Conservation (phyloP, 2,113 vertebrate species). For the Rhombomys opimus region DNA sequence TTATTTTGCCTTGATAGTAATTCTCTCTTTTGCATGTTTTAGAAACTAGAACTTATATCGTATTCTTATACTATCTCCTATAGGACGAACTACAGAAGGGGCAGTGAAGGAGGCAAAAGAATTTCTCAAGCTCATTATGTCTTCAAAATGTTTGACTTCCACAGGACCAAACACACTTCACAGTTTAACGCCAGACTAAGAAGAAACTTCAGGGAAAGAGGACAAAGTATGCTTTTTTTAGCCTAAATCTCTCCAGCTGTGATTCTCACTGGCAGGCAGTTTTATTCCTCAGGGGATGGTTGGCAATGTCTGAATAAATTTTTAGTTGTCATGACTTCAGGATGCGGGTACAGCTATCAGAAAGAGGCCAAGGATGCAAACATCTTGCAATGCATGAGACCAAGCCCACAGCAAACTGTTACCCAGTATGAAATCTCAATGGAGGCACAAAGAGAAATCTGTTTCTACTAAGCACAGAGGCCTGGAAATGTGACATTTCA, state of each 20-base stretch:
- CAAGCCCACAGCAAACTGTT: not conserved
- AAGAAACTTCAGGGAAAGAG: not conserved
- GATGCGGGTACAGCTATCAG: not conserved
- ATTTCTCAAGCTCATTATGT: not conserved
- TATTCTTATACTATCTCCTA: not conserved
- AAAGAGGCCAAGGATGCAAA: not conserved
- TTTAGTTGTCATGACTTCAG: not conserved
- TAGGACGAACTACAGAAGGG: not conserved
- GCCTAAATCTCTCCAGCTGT: not conserved
- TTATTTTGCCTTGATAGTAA: not conserved
- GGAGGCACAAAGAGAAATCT: not conserved
- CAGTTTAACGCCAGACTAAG: not conserved
- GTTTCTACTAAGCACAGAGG: not conserved
- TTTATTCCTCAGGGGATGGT: not conserved
- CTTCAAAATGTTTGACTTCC: not conserved
- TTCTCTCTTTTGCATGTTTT: constrained; percentile 12
- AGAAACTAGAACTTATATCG: not conserved
- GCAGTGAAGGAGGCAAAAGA: not conserved
- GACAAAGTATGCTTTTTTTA: not conserved
- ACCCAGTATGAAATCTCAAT: not conserved
- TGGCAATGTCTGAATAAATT: not conserved
- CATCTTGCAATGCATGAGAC: not conserved
- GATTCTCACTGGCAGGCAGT: not conserved
- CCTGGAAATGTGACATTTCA: not conserved
- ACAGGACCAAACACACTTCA: not conserved